Base-by-base conservation (phyloP, 2,113 vertebrate genomes). In the mouse (Mus musculus) region DNA sequence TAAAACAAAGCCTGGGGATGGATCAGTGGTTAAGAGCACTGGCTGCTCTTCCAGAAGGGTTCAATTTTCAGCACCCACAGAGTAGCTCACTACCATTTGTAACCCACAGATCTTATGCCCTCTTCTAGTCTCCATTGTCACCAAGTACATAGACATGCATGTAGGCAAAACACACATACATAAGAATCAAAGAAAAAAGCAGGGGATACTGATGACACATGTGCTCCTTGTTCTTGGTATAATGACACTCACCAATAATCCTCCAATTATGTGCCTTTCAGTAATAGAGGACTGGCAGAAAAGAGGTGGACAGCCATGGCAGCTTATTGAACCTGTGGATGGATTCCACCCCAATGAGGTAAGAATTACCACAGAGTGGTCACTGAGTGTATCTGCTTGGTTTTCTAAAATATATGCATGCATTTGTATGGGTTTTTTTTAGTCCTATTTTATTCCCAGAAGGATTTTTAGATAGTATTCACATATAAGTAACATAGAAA, bases 341-440 rank as follows among this genome's bases (percentile, higher is more conserved):
- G 99, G 99, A 88, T 99, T 99, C 96, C 99, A 99, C 76, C 99
- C 99, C 88, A 99, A 63, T 30, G 98, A 99, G 98, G 99, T 99
- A 98, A 97, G 90, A 0, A 0, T 22, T 1, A 2, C 6, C 78
- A 20, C 0, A 9, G 0, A 0, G 3, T 7, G 28, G 52, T 13
- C 2, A 0, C 46, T 6, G 39, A 36, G 46, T 14, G 17, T 63
- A 0, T 13, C 63, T 36, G 14, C 8, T 24, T 22, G 24, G 0
- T 90, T 90, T 89, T 52, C 30, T 73, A 59, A 85, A 59, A 16
- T 61, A 61, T 8, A n/a, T 28, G 17, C 17, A 72, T 59, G 73
- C 11, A 24, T 63, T 12, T 11, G 11, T 73, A 24, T 52, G 16
- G 24, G 17, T 19, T 87, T 49, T 59, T 75, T 65, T 80, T 52